phyloP scores from a whole-genome alignment of 2,888 invertebrate genomes.

The Papilio gigon region DNA sequence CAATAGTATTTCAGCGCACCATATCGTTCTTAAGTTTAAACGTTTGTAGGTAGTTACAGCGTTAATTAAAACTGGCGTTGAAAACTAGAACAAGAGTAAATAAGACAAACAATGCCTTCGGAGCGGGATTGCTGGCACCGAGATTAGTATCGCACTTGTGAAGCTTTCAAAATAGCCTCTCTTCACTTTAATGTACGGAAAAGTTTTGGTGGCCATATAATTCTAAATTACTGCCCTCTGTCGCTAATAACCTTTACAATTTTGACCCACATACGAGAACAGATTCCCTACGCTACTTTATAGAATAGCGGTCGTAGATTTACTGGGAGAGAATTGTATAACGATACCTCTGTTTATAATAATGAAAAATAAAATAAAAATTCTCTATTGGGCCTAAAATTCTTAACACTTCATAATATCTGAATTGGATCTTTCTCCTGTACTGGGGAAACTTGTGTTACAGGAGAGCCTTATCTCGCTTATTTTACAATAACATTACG shows the following conservation, averaged over 20 bases:
- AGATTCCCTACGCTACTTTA: no score
- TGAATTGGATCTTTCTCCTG: no score
- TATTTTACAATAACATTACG: no score
- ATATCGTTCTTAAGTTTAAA: conserved; percentile 31
- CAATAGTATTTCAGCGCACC: conserved; percentile 11
- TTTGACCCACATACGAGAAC: background rate
- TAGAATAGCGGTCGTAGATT: no score
- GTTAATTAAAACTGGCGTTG: conserved; percentile 41
- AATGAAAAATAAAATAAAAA: no score
- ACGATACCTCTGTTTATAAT: no score
- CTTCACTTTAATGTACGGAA: conserved; percentile 35
- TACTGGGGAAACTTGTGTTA: no score
- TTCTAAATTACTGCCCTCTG: conserved; percentile 7
- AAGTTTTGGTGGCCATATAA: conserved; percentile 22
- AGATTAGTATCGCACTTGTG: conserved; percentile 40
- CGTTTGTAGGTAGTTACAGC: conserved; percentile 35
- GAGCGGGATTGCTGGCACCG: conserved; percentile 39
- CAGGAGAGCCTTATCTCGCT: no score
- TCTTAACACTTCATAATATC: no score
- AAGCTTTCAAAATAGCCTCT: conserved; percentile 38
- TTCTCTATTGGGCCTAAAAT: no score
- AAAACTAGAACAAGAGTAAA: conserved; percentile 41
- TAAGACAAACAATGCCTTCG: conserved; percentile 41
- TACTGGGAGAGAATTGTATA: no score
- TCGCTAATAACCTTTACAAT: background rate